Conservation (phyloP, 2,113 vertebrate genomes). For the Albula goreensis region DNA sequence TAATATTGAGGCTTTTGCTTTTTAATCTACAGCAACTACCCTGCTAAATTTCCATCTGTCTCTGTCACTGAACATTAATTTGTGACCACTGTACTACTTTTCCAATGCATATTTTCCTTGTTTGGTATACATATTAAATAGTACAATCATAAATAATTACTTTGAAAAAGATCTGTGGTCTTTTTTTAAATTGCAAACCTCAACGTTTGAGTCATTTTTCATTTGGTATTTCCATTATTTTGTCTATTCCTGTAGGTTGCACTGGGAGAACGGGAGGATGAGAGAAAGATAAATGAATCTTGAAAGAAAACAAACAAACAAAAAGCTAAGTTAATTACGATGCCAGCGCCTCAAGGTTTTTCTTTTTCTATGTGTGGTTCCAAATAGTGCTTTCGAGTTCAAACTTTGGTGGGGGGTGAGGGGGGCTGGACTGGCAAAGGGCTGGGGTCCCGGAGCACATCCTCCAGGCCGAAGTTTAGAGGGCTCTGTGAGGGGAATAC, state of each 20-base stretch:
- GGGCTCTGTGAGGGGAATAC: constrained; percentile 75
- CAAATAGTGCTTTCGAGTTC: constrained; percentile 22
- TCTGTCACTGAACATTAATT: too few relatives aligned
- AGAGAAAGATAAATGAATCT: constrained; percentile 28
- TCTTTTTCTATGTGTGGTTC: neutral
- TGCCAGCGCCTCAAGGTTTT: constrained; percentile 18
- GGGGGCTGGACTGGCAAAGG: constrained; percentile 52
- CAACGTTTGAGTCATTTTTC: too few relatives aligned
- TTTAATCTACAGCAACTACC: too few relatives aligned
- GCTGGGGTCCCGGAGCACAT: constrained; percentile 63
- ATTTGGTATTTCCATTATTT: too few relatives aligned
- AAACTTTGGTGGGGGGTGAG: constrained; percentile 30
- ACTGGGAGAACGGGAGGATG: constrained; percentile 36
- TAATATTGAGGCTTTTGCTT: too few relatives aligned
- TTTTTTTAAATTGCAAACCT: too few relatives aligned
- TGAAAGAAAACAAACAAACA: constrained; percentile 17
- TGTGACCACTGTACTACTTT: too few relatives aligned
- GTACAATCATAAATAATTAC: too few relatives aligned
- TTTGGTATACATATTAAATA: too few relatives aligned
- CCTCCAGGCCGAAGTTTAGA: constrained; percentile 56
- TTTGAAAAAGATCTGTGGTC: too few relatives aligned
- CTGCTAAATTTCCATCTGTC: too few relatives aligned
- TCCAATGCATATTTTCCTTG: too few relatives aligned
- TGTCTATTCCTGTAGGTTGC: neutral
- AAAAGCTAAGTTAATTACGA: constrained; percentile 24